Evolutionary conservation across 2,888 invertebrate species (phyloP).

Genomic region (Stenichneumon culpator): DNA sequence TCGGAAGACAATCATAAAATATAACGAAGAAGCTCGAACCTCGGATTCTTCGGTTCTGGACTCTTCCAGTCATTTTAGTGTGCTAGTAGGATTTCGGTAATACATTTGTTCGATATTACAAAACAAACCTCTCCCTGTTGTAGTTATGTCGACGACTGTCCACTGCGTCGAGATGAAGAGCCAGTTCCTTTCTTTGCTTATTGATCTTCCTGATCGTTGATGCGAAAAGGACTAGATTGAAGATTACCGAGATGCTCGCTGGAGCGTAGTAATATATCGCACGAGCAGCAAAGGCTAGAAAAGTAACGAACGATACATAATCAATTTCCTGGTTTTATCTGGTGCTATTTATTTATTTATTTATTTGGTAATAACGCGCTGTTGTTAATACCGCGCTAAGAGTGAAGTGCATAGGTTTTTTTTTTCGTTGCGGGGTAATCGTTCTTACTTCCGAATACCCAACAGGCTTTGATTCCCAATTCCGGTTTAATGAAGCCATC

Average conservation of each 20-base stretch:
- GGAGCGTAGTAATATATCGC: constrained; percentile 11
- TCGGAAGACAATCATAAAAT: neutral
- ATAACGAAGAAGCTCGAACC: neutral
- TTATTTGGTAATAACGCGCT: too few species aligned
- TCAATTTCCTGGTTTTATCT: neutral
- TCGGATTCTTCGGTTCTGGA: neutral
- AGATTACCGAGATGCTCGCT: neutral
- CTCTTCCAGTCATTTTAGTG: neutral
- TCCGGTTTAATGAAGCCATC: constrained; percentile 1
- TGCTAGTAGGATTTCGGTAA: neutral
- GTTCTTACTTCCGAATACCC: neutral
- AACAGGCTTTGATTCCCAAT: neutral
- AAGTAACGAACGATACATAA: neutral
- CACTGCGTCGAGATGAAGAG: neutral
- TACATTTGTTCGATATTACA: neutral
- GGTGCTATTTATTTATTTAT: neutral
- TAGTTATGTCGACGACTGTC: neutral
- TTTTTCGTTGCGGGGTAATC: neutral
- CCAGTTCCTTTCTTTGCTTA: neutral
- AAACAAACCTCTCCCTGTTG: constrained; percentile 1
- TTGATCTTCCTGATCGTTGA: neutral
- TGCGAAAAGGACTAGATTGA: neutral
- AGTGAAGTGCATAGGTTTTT: too few species aligned
- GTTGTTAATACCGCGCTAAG: too few species aligned
- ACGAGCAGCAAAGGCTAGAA: neutral